phyloP scores from a whole-genome alignment of 2,113 vertebrate genomes.

The Gallinago jamesoni region DNA sequence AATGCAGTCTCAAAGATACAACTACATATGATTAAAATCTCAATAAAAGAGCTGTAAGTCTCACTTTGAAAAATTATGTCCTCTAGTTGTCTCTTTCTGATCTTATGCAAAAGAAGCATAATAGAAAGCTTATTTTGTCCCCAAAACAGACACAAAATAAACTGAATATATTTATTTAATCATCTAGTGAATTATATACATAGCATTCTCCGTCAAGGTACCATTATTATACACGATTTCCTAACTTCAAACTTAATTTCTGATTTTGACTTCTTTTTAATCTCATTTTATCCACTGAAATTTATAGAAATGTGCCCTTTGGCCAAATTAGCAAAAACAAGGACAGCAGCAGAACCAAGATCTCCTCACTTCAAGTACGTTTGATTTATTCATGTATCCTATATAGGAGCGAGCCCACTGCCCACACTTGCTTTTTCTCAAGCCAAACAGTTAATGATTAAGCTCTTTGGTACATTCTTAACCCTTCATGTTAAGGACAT shows the following conservation, averaged over 20 bases:
- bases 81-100: not conserved
- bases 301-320: not conserved
- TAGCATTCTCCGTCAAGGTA: not conserved
- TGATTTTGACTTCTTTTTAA: not conserved
- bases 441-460: slow-evolving; percentile 25
- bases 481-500: not conserved
- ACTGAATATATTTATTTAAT: not conserved
- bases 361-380: not conserved
- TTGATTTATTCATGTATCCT: not conserved
- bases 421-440: not conserved
- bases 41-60: not conserved
- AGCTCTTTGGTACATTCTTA: not conserved
- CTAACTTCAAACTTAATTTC: not conserved
- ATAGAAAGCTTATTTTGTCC: not conserved
- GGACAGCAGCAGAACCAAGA: not conserved
- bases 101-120: not conserved
- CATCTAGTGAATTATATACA: not conserved
- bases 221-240: not conserved
- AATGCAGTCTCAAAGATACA: not conserved
- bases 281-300: not conserved
- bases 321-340: not conserved
- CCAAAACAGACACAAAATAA: not conserved
- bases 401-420: not conserved
- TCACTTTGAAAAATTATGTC: not conserved
- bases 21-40: not conserved